Evolutionary conservation across 1,140 invertebrate genomes (phyloP).

Genomic region (Drosophila teissieri): DNA sequence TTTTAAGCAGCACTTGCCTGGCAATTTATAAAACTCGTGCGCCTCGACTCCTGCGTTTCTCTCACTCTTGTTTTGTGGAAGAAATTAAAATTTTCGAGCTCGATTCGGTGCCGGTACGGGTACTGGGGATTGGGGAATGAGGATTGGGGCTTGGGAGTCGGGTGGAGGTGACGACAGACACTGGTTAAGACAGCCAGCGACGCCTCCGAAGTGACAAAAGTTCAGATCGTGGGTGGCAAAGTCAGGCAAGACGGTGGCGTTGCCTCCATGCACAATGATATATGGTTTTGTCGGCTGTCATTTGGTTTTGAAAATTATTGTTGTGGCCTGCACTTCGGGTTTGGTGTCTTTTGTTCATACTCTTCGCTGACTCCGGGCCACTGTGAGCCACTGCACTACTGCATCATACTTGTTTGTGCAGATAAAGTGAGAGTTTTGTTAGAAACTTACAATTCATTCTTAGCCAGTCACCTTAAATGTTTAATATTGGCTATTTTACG

Average conservation of each 20-base stretch:
- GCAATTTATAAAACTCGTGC: slow-evolving; percentile 68
- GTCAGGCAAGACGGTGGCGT: slow-evolving; percentile 62
- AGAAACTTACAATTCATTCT: too few relatives aligned
- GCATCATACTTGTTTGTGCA: neutral
- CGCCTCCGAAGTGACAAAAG: slow-evolving; percentile 79
- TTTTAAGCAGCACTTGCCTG: slow-evolving; percentile 61
- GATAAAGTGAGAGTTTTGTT: neutral
- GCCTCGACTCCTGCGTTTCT: slow-evolving; percentile 13
- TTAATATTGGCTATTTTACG: too few relatives aligned
- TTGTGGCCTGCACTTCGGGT: slow-evolving; percentile 70
- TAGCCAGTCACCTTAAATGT: too few relatives aligned
- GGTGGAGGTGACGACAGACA: slow-evolving; percentile 49
- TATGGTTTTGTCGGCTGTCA: slow-evolving; percentile 80
- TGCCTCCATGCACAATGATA: slow-evolving; percentile 74
- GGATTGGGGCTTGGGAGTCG: neutral
- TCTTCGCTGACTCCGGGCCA: neutral
- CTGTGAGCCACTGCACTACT: neutral
- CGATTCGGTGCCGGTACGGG: neutral
- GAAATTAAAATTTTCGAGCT: slow-evolving; percentile 64
- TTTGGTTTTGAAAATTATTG: slow-evolving; percentile 81
- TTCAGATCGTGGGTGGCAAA: slow-evolving; percentile 79
- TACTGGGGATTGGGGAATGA: too few relatives aligned
- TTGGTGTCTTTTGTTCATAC: slow-evolving; percentile 47
- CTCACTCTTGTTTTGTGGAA: slow-evolving; percentile 18
- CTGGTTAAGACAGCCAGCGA: slow-evolving; percentile 70